Base-by-base conservation (phyloP, 2,888 invertebrate genomes). In the Acleris laterana region DNA sequence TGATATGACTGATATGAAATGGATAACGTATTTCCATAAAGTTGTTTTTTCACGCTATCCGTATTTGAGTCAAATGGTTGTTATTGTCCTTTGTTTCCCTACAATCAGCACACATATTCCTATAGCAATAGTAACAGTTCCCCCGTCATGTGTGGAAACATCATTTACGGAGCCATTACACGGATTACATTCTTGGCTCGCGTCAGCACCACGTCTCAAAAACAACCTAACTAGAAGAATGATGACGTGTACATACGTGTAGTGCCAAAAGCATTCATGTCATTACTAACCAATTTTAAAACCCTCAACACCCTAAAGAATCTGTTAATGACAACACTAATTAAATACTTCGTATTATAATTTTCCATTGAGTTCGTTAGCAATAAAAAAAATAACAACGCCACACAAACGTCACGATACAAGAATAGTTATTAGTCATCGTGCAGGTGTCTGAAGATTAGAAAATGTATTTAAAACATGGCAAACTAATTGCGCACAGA, bases 161-260 rank as follows among this genome's bases (percentile, higher is more conserved):
- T 83, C 81, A 78, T 79, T 83, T 79, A 83, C 80, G 82, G 80
- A 78, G 77, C 81, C 82, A 87, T 88, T 87, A 87, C 82, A 79
- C 73, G 81, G 82, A 86, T 85, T 82, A 84, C 82, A 87, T 88
- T 89, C 85, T 89, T 88, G 86, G 85, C 85, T 82, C 82, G 69
- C 68, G 68, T 62, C 73, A 68, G 70, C 63, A 77, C 80, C 75
- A 74, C 75, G 70, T 72, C 71, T 68, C 63, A 70, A 75, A 83
- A 83, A 83, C 83, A 82, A 81, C 78, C 80, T 81, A 79, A 81
- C 77, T 74, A 73, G 71, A 70, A 74, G 74, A 78, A 80, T 78
- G 77, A 74, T 74, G 69, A 63, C 62, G 63, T 71, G 70, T 64
- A 64, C 69, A 61, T 62, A 32, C 65, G 68, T 44, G 59, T 70